Percentiles rank a stretch among this genome's conserved stretches.
Conservation (phyloP, 2,888 invertebrate species). For the Pherbina coryleti region DNA sequence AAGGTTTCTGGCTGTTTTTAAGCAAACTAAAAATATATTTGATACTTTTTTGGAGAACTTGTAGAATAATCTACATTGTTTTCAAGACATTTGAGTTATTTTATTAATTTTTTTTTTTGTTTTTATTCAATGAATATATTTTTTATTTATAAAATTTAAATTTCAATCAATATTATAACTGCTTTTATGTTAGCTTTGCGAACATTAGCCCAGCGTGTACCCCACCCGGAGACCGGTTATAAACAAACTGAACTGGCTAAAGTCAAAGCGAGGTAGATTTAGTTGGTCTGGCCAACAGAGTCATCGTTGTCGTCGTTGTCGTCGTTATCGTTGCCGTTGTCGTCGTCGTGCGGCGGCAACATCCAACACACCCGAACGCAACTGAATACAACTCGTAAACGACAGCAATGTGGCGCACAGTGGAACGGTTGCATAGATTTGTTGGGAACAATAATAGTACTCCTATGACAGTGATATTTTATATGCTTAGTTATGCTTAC, state of each 20-base stretch:
- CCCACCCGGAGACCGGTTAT: slow-evolving; percentile 33
- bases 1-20: too few species aligned
- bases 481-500: too few species aligned
- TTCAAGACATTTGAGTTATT: neutral
- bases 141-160: neutral
- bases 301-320: neutral
- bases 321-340: slow-evolving; percentile 1
- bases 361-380: slow-evolving; percentile 29
- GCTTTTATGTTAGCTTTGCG: neutral
- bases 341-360: slow-evolving; percentile 11
- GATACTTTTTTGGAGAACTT: neutral
- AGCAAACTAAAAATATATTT: neutral
- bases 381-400: neutral
- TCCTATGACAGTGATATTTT: too few species aligned
- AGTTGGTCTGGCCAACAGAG: neutral
- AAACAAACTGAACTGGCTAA: slow-evolving; percentile 20
- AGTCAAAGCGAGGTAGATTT: slow-evolving; percentile 22
- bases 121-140: neutral
- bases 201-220: neutral
- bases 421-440: neutral
- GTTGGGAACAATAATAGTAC: too few species aligned
- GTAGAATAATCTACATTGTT: neutral
- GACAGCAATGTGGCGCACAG: neutral
- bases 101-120: neutral
- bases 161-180: neutral